Conservation (phyloP, 2,888 invertebrate genomes). For the Galeruca laticollis region DNA sequence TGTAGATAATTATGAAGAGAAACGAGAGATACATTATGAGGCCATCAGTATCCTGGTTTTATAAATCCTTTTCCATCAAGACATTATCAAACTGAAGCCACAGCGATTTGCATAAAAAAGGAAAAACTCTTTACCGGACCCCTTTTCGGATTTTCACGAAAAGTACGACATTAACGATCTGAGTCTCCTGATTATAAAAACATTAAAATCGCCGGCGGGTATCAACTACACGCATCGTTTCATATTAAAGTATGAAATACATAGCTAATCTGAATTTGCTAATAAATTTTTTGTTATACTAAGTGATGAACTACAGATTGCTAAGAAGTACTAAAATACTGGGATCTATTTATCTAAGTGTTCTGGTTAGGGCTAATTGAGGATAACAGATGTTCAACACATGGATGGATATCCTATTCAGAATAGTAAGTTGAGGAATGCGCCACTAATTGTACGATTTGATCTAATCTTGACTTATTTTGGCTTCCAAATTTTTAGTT, state of each 20-base stretch:
- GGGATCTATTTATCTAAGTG: too few relatives aligned
- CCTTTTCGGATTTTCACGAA: constrained; percentile 60
- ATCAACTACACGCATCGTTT: constrained; percentile 11
- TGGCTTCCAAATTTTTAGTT: too few relatives aligned
- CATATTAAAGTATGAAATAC: not conserved
- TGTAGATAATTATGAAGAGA: constrained; percentile 11
- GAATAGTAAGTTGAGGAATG: too few relatives aligned
- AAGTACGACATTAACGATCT: constrained; percentile 59
- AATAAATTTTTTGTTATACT: too few relatives aligned
- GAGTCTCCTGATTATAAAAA: constrained; percentile 65
- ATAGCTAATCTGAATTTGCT: too few relatives aligned
- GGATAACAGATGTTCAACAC: too few relatives aligned
- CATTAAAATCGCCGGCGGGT: constrained; percentile 62
- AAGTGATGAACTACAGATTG: too few relatives aligned
- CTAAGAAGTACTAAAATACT: too few relatives aligned
- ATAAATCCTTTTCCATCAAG: constrained; percentile 39
- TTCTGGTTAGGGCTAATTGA: too few relatives aligned
- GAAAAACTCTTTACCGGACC: constrained; percentile 64
- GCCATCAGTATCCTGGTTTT: constrained; percentile 27
- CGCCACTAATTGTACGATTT: too few relatives aligned
- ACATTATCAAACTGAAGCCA: constrained; percentile 40
- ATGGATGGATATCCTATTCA: too few relatives aligned
- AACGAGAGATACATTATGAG: constrained; percentile 18
- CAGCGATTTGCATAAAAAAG: constrained; percentile 65
- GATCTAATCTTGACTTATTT: too few relatives aligned